Percentiles rank a stretch among this genome's conserved stretches.
Evolutionary conservation across 2,797 vertebrate species (phyloP).

Genomic region (Pseudomugil gertrudae): DNA sequence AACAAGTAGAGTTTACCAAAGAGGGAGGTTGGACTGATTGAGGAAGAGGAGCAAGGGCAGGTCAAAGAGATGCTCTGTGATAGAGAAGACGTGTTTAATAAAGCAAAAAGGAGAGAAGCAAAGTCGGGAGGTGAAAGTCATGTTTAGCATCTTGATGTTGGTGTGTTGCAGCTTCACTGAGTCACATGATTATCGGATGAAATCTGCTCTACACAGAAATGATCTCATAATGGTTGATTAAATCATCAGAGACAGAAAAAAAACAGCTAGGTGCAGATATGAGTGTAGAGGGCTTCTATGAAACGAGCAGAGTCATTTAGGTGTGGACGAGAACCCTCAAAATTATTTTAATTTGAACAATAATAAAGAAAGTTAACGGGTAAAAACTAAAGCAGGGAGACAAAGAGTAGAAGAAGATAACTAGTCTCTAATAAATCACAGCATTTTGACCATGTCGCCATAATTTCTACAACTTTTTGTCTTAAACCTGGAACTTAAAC

Average conservation of each 20-base stretch:
- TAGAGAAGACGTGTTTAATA: conserved; percentile 49
- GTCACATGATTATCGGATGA: conserved; percentile 1
- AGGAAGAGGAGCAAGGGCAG: conserved; percentile 53
- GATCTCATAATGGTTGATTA: not conserved
- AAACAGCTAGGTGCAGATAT: no score
- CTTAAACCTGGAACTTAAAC: no score
- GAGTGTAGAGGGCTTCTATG: no score
- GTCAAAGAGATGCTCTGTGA: conserved; percentile 58
- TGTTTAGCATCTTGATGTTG: conserved; percentile 13
- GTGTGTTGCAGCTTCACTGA: conserved; percentile 9
- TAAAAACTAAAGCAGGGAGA: not conserved
- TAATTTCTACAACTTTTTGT: no score
- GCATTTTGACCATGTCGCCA: no score
- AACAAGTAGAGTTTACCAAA: conserved; percentile 66
- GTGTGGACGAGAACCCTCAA: no score
- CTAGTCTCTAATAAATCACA: not conserved
- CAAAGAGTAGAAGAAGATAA: not conserved
- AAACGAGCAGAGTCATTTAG: no score
- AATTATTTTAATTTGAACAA: not conserved
- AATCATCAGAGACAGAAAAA: no score
- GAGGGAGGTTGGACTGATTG: conserved; percentile 47
- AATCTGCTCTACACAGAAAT: not conserved
- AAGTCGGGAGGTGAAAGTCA: conserved; percentile 5
- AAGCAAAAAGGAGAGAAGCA: conserved; percentile 5
- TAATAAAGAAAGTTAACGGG: not conserved